These are phyloP conservation scores for Maccullochella peelii DNA, from an alignment of 2,113 vertebrate genomes.

Conservation along the genomic window DNA sequence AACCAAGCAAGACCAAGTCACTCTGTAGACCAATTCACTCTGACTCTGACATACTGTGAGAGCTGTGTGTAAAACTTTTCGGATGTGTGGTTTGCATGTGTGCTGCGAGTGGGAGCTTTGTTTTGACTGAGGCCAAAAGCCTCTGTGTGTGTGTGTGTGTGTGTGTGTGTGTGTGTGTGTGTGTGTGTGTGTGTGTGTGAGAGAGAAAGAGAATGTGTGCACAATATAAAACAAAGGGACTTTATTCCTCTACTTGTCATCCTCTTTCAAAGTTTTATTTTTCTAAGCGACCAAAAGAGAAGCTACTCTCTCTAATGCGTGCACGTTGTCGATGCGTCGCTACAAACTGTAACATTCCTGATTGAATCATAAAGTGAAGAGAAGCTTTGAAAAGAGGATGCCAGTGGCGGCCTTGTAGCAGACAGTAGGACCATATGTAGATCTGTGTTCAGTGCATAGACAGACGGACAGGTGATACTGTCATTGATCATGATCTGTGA, in stretches of 20 bases:
- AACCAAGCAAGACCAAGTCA: slow-evolving; percentile 72
- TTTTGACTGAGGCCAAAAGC: slow-evolving; percentile 50
- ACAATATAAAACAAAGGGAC: slow-evolving; percentile 80
- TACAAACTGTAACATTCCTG: slow-evolving; percentile 70
- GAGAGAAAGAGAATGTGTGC: slow-evolving; percentile 31
- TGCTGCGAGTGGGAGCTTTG: slow-evolving; percentile 39
- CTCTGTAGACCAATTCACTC: slow-evolving; percentile 74
- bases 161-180: not conserved
- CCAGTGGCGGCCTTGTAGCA: slow-evolving; percentile 75
- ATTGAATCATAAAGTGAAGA: slow-evolving; percentile 55
- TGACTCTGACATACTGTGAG: slow-evolving; percentile 78
- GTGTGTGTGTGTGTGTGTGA: not conserved
- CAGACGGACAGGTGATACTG: slow-evolving; percentile 40
- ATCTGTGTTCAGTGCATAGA: slow-evolving; percentile 64
- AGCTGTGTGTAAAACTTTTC: slow-evolving; percentile 51
- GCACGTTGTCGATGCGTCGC: slow-evolving; percentile 49
- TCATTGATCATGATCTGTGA: slow-evolving; percentile 68
- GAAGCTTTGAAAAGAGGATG: slow-evolving; percentile 77
- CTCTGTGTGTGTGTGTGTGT: not conserved
- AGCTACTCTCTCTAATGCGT: slow-evolving; percentile 50
- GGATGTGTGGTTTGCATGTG: slow-evolving; percentile 51
- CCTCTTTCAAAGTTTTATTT: slow-evolving; percentile 81
- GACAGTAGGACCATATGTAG: slow-evolving; percentile 57
- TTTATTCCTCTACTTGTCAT: slow-evolving; percentile 78
- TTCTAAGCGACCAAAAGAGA: slow-evolving; percentile 79